Conservation (phyloP, 2,888 invertebrate genomes). For the Caenorhabditis zanzibari region DNA sequence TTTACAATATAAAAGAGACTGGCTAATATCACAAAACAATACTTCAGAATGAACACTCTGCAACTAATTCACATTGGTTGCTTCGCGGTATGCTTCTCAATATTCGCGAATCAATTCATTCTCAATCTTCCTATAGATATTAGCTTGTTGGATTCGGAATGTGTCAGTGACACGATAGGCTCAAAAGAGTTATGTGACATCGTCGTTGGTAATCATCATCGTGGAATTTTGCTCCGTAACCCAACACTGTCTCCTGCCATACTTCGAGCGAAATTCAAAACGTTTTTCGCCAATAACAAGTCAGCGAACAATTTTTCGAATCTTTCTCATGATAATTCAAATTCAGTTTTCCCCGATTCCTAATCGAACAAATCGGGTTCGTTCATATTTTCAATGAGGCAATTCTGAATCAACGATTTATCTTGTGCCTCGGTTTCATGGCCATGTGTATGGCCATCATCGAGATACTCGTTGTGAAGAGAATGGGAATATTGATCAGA, state of each 20-base stretch:
- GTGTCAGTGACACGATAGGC: background rate
- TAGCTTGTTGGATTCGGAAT: background rate
- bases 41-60: constrained; percentile 5
- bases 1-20: background rate
- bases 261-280: constrained; percentile 5
- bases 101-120: background rate
- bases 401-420: background rate
- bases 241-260: background rate
- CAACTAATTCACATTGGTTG: background rate
- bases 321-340: too few species aligned
- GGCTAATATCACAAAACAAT: background rate
- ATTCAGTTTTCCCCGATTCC: constrained; percentile 16
- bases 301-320: background rate
- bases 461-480: background rate
- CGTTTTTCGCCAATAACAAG: constrained; percentile 18
- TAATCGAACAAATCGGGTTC: background rate
- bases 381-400: background rate
- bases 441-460: background rate
- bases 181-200: constrained; percentile 12
- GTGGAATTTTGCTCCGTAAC: background rate
- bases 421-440: background rate
- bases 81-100: background rate
- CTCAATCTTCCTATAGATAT: constrained; percentile 9
- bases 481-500: background rate
- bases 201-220: background rate